Evolutionary conservation across 92 coral and sea anemone species (phyloP).

Genomic region (Epizoanthus stellaris): DNA sequence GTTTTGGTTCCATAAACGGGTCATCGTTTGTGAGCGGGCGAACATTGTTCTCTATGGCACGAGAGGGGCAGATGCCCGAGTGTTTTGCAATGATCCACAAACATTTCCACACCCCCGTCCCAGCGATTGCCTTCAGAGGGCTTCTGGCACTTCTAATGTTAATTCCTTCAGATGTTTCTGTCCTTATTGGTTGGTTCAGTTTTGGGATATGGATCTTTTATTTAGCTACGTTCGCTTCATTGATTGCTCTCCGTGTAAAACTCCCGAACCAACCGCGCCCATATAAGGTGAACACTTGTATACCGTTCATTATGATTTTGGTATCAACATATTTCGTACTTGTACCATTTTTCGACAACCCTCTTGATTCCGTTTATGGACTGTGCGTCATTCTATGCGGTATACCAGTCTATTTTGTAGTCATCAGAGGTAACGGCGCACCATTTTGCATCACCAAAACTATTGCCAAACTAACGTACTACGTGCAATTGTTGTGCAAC

Average conservation of each 20-base stretch:
- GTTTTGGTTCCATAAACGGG: conserved; percentile 57
- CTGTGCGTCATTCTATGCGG: conserved; percentile 47
- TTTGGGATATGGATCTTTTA: conserved; percentile 57
- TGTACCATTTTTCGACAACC: conserved; percentile 55
- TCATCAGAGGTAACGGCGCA: background rate
- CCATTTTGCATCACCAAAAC: background rate
- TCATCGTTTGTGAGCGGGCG: conserved; percentile 45
- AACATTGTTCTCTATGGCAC: conserved; percentile 58
- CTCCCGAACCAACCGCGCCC: conserved; percentile 58
- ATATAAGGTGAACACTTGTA: conserved; percentile 43
- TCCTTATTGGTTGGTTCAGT: conserved; percentile 47
- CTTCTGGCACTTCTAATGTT: conserved; percentile 58
- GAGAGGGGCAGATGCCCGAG: conserved; percentile 63
- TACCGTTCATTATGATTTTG: conserved; percentile 46
- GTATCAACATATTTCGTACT: conserved; percentile 49
- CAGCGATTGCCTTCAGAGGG: conserved; percentile 52
- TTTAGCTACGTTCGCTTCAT: conserved; percentile 54
- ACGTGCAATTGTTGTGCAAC: conserved; percentile 14
- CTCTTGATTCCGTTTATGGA: conserved; percentile 60
- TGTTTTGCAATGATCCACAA: conserved; percentile 51
- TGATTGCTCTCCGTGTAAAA: conserved; percentile 53
- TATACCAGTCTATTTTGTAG: conserved; percentile 59
- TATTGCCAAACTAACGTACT: background rate
- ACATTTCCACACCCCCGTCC: conserved; percentile 56
- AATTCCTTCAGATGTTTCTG: conserved; percentile 50